A percentile compares a stretch with the other conserved stretches of the same genome.
phyloP scores from a whole-genome alignment of 2,113 vertebrate species.

The Oryzias melastigma region DNA sequence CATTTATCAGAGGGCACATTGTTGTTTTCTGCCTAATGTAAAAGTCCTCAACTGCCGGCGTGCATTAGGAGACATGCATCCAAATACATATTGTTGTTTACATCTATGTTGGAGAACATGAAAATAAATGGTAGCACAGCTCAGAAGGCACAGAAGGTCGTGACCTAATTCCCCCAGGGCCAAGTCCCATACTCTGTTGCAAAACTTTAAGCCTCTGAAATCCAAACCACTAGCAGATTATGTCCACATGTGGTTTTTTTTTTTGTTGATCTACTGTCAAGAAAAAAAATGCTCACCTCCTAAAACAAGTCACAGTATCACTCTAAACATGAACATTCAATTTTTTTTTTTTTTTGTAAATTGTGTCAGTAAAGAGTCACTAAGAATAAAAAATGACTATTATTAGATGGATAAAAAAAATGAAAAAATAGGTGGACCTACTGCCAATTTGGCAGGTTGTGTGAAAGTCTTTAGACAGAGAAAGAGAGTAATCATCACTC shows the following conservation, averaged over 20 bases:
- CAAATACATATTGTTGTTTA: too few species aligned
- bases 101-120: slow-evolving; percentile 7
- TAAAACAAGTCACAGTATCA: slow-evolving; percentile 6
- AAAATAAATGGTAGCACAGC: slow-evolving; percentile 26
- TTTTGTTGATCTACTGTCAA: slow-evolving; percentile 38
- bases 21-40: slow-evolving; percentile 8
- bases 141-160: slow-evolving; percentile 44
- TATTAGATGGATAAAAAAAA: slow-evolving; percentile 39
- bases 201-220: slow-evolving; percentile 52
- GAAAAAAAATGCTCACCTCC: slow-evolving; percentile 22
- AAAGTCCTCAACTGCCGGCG: neutral
- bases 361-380: slow-evolving; percentile 64
- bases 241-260: slow-evolving; percentile 31
- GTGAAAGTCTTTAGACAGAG: slow-evolving; percentile 55
- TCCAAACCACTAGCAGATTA: slow-evolving; percentile 51
- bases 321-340: slow-evolving; percentile 6
- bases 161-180: slow-evolving; percentile 52
- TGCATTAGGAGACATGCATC: neutral
- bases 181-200: slow-evolving; percentile 37
- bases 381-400: slow-evolving; percentile 55
- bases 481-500: slow-evolving; percentile 62
- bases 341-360: slow-evolving; percentile 42
- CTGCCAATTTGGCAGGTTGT: slow-evolving; percentile 58
- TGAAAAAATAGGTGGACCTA: neutral
- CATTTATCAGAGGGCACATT: neutral